Evolutionary conservation across 2,113 vertebrate species (phyloP).

Genomic region (Pedionomus torquatus): DNA sequence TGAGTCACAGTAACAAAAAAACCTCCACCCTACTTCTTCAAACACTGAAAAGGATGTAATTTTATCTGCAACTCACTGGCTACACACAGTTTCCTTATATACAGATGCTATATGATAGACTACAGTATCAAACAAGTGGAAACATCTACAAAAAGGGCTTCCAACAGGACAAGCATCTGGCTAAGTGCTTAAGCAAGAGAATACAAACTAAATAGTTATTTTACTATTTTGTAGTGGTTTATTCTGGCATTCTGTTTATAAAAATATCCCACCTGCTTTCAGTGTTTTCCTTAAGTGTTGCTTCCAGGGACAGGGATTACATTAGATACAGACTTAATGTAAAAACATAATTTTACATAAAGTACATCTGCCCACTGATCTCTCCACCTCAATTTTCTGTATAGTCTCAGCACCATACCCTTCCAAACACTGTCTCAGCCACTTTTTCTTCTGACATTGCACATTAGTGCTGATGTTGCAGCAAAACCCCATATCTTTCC

Average conservation of each 20-base stretch:
- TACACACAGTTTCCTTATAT: neutral
- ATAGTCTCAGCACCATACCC: neutral
- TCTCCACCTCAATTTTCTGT: neutral
- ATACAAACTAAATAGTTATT: neutral
- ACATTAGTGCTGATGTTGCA: neutral
- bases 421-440: neutral
- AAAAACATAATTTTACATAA: neutral
- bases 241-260: no score
- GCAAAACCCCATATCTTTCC: neutral
- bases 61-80: neutral
- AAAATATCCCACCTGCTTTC: no score
- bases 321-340: neutral
- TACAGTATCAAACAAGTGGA: neutral
- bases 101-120: neutral
- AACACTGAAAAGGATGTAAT: neutral
- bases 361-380: neutral
- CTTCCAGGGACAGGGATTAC: neutral
- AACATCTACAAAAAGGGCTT: neutral
- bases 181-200: neutral
- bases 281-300: neutral
- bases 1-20: neutral
- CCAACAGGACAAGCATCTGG: neutral
- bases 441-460: neutral
- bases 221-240: no score
- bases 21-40: rapidly evolving